phyloP scores from a whole-genome alignment of 2,888 invertebrate genomes.

The Euplexia lucipara region DNA sequence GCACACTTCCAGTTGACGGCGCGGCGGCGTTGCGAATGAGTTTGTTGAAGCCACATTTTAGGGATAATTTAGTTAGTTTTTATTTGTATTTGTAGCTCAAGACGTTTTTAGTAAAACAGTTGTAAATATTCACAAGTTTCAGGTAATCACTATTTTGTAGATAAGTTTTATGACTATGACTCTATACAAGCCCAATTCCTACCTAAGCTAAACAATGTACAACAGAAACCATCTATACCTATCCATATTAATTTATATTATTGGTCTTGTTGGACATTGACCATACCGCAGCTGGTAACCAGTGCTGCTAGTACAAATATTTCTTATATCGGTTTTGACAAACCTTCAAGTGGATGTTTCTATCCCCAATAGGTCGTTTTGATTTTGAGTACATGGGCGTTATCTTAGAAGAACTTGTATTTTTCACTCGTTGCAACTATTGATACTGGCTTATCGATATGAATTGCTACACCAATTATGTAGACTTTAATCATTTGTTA shows the following conservation, averaged over 20 bases:
- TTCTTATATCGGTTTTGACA: slow-evolving; percentile 47
- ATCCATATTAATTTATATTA: no score
- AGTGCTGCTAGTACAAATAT: slow-evolving; percentile 21
- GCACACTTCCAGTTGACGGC: no score
- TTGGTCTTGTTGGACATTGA: slow-evolving; percentile 33
- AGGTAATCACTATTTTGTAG: no score
- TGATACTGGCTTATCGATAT: background rate
- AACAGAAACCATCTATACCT: slow-evolving; percentile 2
- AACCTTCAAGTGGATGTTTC: slow-evolving; percentile 51
- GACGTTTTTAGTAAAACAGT: no score
- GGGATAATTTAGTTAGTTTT: no score
- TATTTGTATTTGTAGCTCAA: no score
- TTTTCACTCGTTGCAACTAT: background rate
- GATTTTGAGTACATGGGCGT: slow-evolving; percentile 17
- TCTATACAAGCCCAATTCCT: slow-evolving; percentile 6
- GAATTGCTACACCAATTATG: no score
- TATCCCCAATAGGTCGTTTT: slow-evolving; percentile 8
- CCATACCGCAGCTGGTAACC: slow-evolving; percentile 15
- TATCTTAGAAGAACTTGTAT: slow-evolving; percentile 2
- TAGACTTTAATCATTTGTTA: no score
- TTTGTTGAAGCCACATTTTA: no score
- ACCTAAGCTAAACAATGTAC: slow-evolving; percentile 1
- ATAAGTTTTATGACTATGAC: no score
- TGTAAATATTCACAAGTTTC: no score
- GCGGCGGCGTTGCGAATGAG: no score